These are phyloP conservation scores for Psococerastis gibbosa DNA, from an alignment of 2,888 invertebrate species.

Conservation along the genomic window DNA sequence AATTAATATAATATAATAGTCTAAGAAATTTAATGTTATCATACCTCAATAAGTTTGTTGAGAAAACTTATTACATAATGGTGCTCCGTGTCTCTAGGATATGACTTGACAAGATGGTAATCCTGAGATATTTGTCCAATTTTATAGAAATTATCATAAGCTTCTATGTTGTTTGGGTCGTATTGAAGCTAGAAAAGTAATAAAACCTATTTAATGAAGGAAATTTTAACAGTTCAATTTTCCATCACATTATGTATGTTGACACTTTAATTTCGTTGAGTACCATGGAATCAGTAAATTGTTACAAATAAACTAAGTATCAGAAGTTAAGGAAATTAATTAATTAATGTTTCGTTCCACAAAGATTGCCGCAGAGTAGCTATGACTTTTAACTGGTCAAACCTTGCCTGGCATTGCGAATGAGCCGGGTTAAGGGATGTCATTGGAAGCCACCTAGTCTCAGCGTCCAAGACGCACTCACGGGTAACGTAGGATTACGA, in stretches of 20 bases:
- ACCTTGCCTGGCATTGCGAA: too few relatives aligned
- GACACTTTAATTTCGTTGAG: too few relatives aligned
- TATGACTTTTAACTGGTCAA: too few relatives aligned
- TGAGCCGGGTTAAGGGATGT: too few relatives aligned
- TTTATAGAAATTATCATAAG: constrained; percentile 42
- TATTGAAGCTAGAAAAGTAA: constrained; percentile 32
- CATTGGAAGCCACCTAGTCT: too few relatives aligned
- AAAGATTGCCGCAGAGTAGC: too few relatives aligned
- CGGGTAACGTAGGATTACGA: too few relatives aligned
- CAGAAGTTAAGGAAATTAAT: too few relatives aligned
- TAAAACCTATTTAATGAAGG: constrained; percentile 11
- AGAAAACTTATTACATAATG: constrained; percentile 40
- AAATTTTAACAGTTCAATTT: neutral
- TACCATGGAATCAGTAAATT: too few relatives aligned
- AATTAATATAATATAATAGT: neutral
- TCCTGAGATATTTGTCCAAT: constrained; percentile 43
- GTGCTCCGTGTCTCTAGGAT: constrained; percentile 35
- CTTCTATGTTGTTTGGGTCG: constrained; percentile 64
- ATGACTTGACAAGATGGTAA: constrained; percentile 42
- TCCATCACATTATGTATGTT: too few relatives aligned
- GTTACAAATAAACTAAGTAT: neutral
- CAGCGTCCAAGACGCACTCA: too few relatives aligned
- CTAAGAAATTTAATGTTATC: neutral
- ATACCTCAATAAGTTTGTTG: constrained; percentile 45
- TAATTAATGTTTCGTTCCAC: too few relatives aligned